Percentiles rank a stretch among this genome's conserved stretches.
Evolutionary conservation across 2,888 invertebrate species (phyloP).

Genomic region (Oligia latruncula): DNA sequence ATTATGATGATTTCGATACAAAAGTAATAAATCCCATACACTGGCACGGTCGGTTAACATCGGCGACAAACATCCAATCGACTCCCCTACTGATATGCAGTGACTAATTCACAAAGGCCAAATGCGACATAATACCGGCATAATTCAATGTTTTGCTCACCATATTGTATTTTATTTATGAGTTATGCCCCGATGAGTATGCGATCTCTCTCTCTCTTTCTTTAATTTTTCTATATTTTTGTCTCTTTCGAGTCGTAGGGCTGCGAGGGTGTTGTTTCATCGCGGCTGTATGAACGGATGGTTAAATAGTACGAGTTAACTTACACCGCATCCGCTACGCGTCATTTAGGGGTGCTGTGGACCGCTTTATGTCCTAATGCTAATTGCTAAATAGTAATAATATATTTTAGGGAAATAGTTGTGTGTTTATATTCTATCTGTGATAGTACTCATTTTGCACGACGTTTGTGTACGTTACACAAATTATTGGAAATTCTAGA

Average conservation of each 20-base stretch:
- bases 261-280: conserved; percentile 84
- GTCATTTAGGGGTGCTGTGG: conserved; percentile 85
- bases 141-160: conserved; percentile 91
- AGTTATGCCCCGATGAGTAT: conserved; percentile 87
- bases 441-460: not conserved
- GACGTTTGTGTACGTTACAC: not conserved
- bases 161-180: conserved; percentile 91
- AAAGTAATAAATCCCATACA: conserved; percentile 79
- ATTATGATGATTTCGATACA: conserved; percentile 48
- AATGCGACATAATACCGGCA: conserved; percentile 90
- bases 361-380: conserved; percentile 74
- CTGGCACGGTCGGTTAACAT: conserved; percentile 79
- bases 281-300: conserved; percentile 87
- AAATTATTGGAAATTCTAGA: not conserved
- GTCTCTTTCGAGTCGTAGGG: conserved; percentile 74
- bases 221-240: conserved; percentile 65
- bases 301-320: conserved; percentile 90
- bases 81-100: conserved; percentile 81
- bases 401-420: conserved; percentile 32
- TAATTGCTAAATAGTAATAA: conserved; percentile 59
- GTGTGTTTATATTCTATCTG: not conserved
- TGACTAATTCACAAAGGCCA: conserved; percentile 90
- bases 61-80: conserved; percentile 81
- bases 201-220: conserved; percentile 75
- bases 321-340: conserved; percentile 88